phyloP scores from a whole-genome alignment of 2,888 invertebrate genomes.

The Volucella bombylans region DNA sequence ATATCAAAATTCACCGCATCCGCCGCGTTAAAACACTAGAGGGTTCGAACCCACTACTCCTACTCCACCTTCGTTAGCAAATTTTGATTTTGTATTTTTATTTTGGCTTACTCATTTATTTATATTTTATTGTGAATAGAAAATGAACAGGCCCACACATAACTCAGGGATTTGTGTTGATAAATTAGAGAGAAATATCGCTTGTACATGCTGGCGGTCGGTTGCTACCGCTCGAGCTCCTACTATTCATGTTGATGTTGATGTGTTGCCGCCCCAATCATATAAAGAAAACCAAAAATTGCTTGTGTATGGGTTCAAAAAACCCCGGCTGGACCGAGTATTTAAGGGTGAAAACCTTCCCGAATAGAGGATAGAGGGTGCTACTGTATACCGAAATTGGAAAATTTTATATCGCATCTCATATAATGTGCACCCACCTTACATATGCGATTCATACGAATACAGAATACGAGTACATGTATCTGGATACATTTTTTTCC shows the following conservation, averaged over 20 bases:
- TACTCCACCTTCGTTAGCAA: constrained; percentile 6
- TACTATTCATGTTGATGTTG: background rate
- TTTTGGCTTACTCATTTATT: constrained; percentile 61
- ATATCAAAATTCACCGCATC: constrained; percentile 39
- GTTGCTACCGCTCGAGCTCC: background rate
- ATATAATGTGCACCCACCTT: constrained; percentile 62
- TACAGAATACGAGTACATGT: too few relatives aligned
- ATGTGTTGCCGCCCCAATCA: too few relatives aligned
- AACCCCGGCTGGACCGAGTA: constrained; percentile 20
- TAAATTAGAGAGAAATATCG: constrained; percentile 57
- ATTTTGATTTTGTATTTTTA: background rate
- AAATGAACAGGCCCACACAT: constrained; percentile 56
- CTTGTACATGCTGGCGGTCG: constrained; percentile 9
- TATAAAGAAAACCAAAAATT: background rate
- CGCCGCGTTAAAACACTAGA: background rate
- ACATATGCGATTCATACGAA: constrained; percentile 40
- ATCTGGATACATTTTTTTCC: constrained; percentile 58
- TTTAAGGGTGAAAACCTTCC: constrained; percentile 26
- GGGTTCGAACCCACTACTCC: constrained; percentile 28
- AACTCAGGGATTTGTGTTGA: constrained; percentile 62
- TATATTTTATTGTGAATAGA: constrained; percentile 66
- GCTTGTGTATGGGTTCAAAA: constrained; percentile 55
- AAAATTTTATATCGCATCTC: constrained; percentile 60
- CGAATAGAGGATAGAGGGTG: constrained; percentile 11
- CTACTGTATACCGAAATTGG: constrained; percentile 14